Percentiles rank a stretch among this genome's conserved stretches.
Conservation (phyloP, 1,140 invertebrate species). For the Aphaenogaster rudis region DNA sequence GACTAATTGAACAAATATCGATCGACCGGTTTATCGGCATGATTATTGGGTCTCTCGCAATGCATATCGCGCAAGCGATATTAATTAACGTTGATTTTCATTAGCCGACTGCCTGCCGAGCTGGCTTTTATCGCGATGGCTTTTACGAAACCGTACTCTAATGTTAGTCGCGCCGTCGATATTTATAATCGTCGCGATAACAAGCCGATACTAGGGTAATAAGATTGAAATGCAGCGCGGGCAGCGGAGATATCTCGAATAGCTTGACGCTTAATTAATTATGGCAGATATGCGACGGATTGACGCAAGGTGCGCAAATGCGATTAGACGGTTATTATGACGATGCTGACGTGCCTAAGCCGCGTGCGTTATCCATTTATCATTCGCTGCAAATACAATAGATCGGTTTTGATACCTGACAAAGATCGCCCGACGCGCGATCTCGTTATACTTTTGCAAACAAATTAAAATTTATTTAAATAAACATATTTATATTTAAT, state of each 20-base stretch:
- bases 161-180: neutral
- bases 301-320: conserved; percentile 55
- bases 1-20: conserved; percentile 51
- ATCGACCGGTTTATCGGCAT: neutral
- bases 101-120: conserved; percentile 27
- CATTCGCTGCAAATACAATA: neutral
- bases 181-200: conserved; percentile 16
- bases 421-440: neutral
- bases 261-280: conserved; percentile 54
- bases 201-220: conserved; percentile 27
- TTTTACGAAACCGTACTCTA: conserved; percentile 1
- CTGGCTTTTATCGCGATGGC: conserved; percentile 7
- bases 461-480: neutral
- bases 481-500: conserved; percentile 7
- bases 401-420: neutral
- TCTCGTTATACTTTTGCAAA: neutral
- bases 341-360: conserved; percentile 11
- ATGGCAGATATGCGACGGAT: conserved; percentile 47
- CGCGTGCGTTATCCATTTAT: conserved; percentile 22
- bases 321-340: conserved; percentile 53
- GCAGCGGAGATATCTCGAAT: conserved; percentile 29
- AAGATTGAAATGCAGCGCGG: conserved; percentile 37
- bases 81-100: conserved; percentile 63
- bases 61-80: conserved; percentile 31
- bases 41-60: conserved; percentile 1